phyloP scores from a whole-genome alignment of 2,113 vertebrate species.

The Rallus limicola region DNA sequence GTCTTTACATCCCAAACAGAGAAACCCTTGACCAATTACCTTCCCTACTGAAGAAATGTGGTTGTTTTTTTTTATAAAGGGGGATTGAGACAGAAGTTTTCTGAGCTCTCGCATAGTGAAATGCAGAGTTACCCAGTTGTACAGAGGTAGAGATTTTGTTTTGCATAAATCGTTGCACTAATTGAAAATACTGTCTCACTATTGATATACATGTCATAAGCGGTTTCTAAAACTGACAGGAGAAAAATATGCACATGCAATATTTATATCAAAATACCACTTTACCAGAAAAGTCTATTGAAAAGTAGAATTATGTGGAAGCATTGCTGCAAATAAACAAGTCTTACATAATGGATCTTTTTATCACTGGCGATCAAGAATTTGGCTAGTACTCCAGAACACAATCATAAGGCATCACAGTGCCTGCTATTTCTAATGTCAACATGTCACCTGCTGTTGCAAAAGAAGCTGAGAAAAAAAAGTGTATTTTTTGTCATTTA shows the following conservation, averaged over 20 bases:
- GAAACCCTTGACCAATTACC: neutral
- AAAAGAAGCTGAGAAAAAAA: neutral
- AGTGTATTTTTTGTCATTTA: fast-evolving
- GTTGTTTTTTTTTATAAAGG: neutral
- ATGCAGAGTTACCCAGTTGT: neutral
- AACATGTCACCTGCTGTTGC: neutral
- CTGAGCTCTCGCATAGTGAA: neutral
- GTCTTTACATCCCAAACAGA: neutral
- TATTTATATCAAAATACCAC: neutral
- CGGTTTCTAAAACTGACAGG: neutral
- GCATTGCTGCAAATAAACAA: neutral
- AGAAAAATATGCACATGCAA: neutral
- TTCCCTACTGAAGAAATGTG: too few relatives aligned
- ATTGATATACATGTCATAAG: neutral
- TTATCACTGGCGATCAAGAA: neutral
- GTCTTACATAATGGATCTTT: neutral
- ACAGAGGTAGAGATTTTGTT: neutral
- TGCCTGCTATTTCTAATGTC: neutral
- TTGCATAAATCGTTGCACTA: neutral
- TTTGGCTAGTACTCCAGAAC: neutral
- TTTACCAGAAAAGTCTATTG: neutral
- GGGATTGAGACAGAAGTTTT: neutral
- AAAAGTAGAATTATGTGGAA: neutral
- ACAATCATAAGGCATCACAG: neutral
- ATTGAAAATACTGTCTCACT: neutral